Conservation (phyloP, 2,113 vertebrate species). For the Seriola quinqueradiata region DNA sequence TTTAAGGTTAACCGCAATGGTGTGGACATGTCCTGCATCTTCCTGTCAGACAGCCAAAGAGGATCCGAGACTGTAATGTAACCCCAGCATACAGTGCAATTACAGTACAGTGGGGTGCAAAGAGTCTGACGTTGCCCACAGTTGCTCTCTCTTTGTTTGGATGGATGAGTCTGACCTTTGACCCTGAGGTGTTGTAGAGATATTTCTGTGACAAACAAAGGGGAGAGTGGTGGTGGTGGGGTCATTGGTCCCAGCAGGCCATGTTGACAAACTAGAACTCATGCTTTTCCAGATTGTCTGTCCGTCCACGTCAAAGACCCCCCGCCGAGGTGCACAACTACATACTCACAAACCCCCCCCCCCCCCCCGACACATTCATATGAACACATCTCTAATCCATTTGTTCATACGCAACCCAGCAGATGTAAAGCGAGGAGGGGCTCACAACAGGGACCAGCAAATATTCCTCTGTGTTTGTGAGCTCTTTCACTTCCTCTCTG, state of each 20-base stretch:
- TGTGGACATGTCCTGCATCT: neutral
- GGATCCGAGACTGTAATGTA: neutral
- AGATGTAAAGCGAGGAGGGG: conserved; percentile 21
- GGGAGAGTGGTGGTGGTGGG: conserved; percentile 9
- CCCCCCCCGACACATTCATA: neutral
- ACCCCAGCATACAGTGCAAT: neutral
- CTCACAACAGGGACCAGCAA: neutral
- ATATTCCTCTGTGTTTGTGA: conserved; percentile 12
- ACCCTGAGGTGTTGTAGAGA: conserved; percentile 27
- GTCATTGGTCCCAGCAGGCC: conserved; percentile 27
- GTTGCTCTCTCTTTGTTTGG: conserved; percentile 14
- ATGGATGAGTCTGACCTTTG: conserved; percentile 33
- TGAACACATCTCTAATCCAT: conserved; percentile 22
- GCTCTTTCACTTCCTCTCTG: conserved; percentile 26
- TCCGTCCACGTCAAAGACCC: conserved; percentile 36
- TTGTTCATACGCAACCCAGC: neutral
- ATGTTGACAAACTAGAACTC: conserved; percentile 52
- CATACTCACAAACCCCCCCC: neutral
- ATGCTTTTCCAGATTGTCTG: conserved; percentile 39
- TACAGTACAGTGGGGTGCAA: neutral
- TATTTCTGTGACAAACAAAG: conserved; percentile 46
- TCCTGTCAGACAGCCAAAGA: neutral
- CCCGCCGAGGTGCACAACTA: conserved; percentile 13
- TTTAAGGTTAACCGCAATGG: neutral
- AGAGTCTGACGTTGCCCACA: neutral